phyloP scores from a whole-genome alignment of 2,113 vertebrate genomes.

The Spilogale gracilis region DNA sequence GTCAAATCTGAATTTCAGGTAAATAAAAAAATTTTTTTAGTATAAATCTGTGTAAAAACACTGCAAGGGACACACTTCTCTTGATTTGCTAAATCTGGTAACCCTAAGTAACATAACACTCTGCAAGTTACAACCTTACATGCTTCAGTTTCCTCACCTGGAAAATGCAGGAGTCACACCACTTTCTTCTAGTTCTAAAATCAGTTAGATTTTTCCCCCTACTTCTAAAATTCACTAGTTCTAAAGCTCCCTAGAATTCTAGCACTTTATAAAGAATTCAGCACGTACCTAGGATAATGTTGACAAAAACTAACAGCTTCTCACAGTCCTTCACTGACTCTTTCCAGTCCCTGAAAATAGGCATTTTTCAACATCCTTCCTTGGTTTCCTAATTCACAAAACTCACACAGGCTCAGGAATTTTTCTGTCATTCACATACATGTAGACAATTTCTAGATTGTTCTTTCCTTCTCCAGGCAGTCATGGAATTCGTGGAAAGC shows the following conservation, averaged over 20 bases:
- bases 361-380: background rate
- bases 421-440: background rate
- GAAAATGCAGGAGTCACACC: background rate
- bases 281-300: background rate
- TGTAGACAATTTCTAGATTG: background rate
- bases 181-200: conserved; percentile 16
- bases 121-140: background rate
- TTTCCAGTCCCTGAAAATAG: background rate
- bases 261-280: conserved; percentile 19
- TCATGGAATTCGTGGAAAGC: conserved; percentile 24
- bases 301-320: background rate
- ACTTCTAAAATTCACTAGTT: background rate
- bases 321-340: background rate
- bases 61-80: background rate
- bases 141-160: background rate
- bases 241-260: conserved; percentile 13
- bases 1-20: background rate
- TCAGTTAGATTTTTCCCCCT: background rate
- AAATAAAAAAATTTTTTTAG: background rate
- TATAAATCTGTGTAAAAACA: background rate
- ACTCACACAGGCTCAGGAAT: background rate
- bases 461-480: background rate
- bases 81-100: background rate
- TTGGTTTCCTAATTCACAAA: background rate
- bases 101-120: background rate